phyloP scores from a whole-genome alignment of 92 coral and sea anemone genomes.

The Phenganax marumi region DNA sequence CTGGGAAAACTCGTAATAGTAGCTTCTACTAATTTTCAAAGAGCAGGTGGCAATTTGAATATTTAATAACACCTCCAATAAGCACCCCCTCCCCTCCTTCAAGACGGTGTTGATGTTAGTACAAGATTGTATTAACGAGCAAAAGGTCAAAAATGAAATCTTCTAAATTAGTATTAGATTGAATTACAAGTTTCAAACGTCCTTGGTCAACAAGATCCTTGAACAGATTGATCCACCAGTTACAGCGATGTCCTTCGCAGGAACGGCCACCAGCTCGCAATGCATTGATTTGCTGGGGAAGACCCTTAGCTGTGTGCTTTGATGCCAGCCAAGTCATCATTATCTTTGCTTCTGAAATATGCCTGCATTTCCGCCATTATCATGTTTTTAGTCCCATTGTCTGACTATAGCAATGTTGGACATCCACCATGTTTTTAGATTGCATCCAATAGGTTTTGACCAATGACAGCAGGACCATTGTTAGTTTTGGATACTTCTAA shows the following conservation, averaged over 20 bases:
- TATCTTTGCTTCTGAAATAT: conserved; percentile 30
- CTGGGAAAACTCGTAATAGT: no score
- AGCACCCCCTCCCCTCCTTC: no score
- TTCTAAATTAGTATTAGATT: no score
- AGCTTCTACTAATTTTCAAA: no score
- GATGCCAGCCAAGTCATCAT: conserved; percentile 17
- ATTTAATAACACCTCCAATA: no score
- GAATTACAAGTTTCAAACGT: conserved; percentile 4
- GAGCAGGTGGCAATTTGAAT: no score
- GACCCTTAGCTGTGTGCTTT: conserved; percentile 36
- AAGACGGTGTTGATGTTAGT: no score
- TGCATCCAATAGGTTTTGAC: conserved; percentile 28
- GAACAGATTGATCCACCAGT: conserved; percentile 37
- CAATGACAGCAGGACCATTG: conserved; percentile 33
- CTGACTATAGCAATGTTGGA: conserved; percentile 24
- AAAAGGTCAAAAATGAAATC: no score
- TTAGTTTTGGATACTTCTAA: conserved; percentile 34
- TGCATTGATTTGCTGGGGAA: conserved; percentile 33
- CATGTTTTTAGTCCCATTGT: conserved; percentile 34
- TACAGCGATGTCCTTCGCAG: conserved; percentile 1
- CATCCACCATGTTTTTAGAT: conserved; percentile 30
- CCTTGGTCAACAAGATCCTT: conserved; percentile 32
- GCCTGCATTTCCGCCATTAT: conserved; percentile 36
- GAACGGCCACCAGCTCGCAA: conserved; percentile 34
- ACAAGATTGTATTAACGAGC: no score